Percentiles rank a stretch among this genome's conserved stretches.
Evolutionary conservation across 2,113 vertebrate species (phyloP).

Genomic region (Pterocles gutturalis): DNA sequence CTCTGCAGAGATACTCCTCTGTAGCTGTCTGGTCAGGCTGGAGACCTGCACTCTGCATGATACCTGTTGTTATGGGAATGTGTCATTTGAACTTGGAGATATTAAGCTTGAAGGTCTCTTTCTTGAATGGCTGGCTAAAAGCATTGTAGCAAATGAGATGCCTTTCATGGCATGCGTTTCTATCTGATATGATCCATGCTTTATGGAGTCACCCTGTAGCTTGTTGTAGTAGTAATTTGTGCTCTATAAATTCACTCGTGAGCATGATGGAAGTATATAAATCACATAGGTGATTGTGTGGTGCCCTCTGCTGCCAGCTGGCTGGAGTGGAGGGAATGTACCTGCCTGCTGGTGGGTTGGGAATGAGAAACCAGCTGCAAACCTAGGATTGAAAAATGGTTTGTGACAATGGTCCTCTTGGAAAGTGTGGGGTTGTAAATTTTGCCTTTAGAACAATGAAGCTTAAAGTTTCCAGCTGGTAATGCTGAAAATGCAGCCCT

Average conservation of each 20-base stretch:
- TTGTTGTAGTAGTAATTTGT: slow-evolving; percentile 59
- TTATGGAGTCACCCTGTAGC: slow-evolving; percentile 44
- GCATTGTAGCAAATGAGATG: not conserved
- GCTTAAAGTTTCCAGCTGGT: not conserved
- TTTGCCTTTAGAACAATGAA: not conserved
- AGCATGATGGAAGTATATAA: slow-evolving; percentile 49
- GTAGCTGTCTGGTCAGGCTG: not conserved
- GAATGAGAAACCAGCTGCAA: not conserved
- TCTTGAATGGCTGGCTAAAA: slow-evolving; percentile 7
- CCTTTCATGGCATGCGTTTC: not conserved
- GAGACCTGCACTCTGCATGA: accelerated
- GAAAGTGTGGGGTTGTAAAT: not conserved
- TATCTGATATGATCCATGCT: slow-evolving; percentile 41
- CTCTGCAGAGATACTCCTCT: not conserved
- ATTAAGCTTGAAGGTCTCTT: not conserved
- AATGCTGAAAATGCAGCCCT: not conserved
- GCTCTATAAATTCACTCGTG: slow-evolving; percentile 36
- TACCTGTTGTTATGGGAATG: not conserved
- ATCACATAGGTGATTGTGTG: slow-evolving; percentile 65
- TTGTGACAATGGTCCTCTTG: not conserved
- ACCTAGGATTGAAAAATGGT: not conserved
- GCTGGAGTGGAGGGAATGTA: not conserved
- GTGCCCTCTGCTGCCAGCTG: slow-evolving; percentile 65
- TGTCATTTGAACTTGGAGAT: not conserved
- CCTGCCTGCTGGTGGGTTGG: not conserved